A percentile compares a stretch with the other conserved stretches of the same genome.
These are phyloP conservation scores for Tipula confusa DNA, from an alignment of 2,888 invertebrate genomes.

Conservation along the genomic window DNA sequence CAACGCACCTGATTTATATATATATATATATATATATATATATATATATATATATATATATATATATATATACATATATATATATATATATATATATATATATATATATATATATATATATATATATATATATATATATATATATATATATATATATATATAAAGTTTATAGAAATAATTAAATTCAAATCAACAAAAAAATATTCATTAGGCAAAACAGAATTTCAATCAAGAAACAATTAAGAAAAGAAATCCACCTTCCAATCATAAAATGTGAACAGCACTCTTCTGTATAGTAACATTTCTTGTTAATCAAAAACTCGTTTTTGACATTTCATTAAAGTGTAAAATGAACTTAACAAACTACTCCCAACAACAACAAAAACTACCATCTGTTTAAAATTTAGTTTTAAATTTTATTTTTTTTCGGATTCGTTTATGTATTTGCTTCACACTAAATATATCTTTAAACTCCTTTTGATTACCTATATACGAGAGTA, in stretches of 20 bases:
- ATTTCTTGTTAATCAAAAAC: slow-evolving; percentile 20
- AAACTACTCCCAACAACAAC: not conserved
- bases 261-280: not conserved
- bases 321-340: slow-evolving; percentile 25
- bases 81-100: too few species aligned
- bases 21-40: too few species aligned
- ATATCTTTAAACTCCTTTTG: not conserved
- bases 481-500: not conserved
- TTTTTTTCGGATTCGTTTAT: not conserved
- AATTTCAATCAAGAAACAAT: slow-evolving; percentile 20
- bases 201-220: not conserved
- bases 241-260: slow-evolving; percentile 25
- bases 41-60: too few species aligned
- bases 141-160: too few species aligned
- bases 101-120: too few species aligned
- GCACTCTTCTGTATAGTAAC: not conserved
- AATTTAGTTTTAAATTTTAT: not conserved
- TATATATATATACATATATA: too few species aligned
- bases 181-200: slow-evolving; percentile 5
- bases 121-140: too few species aligned
- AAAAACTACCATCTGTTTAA: not conserved
- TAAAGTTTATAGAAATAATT: slow-evolving; percentile 12
- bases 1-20: not conserved
- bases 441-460: not conserved
- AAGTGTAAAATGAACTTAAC: not conserved